Base-by-base conservation (phyloP, 1,140 invertebrate genomes). In the Plutomurus gul region DNA sequence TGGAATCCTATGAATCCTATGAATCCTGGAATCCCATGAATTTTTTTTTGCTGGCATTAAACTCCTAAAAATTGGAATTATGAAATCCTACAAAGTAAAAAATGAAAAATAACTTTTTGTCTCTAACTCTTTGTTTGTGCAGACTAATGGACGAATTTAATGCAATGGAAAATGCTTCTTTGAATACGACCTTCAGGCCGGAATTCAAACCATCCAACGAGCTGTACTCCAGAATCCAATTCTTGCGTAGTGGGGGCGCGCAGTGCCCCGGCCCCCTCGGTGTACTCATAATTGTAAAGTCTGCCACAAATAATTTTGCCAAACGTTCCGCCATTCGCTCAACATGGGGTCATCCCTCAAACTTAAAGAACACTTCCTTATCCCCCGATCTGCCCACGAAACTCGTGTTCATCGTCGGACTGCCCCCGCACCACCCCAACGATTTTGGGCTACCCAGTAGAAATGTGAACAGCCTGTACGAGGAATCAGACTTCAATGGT, bases 401-500 rank as follows among this genome's bases (percentile, higher is more conserved):
- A 74, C 49, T 79, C 13, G 78, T 79, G 27, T 79, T 79, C 56
- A 72, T 79, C 22, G 27, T 70, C 33, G 78, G 78, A 47, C 51
- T 33, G n/a, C n/a, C n/a, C n/a, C n/a, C n/a, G n/a, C n/a, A n/a
- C n/a, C n/a, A n/a, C n/a, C n/a, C n/a, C n/a, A n/a, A n/a, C n/a
- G n/a, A n/a, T n/a, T n/a, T n/a, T n/a, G n/a, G n/a, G n/a, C n/a
- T n/a, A n/a, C 5, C 22, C 30, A 4, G 16, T 13, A 13, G 22
- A 56, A 8, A 13, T n/a, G 10, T 0, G 56, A n/a, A 65, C 5
- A 36, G 27, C 30, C 27, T 16, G 30, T n/a, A 1, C 10, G 11
- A 30, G 10, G 56, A 65, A 18, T 88, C 90, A 81, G 83, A 85
- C 0, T 88, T 90, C 60, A 89, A 91, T 85, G 89, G 90, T 20